Evolutionary conservation across 2,113 vertebrate genomes (phyloP).

Genomic region (Theropithecus gelada): DNA sequence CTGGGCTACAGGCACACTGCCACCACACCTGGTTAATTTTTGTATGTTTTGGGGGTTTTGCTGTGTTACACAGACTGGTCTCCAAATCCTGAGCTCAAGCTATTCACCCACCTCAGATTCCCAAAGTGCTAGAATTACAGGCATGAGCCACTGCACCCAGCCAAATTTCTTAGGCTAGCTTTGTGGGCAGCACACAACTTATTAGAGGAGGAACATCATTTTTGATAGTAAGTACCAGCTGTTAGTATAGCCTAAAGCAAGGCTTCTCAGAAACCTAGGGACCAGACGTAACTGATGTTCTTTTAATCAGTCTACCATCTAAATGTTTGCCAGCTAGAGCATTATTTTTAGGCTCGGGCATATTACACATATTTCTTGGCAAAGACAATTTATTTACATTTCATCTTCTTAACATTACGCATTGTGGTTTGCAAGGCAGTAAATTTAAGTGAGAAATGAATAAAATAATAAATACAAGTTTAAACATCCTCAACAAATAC

Average conservation of each 20-base stretch:
- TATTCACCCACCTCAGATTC: no score
- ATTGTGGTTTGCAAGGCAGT: neutral
- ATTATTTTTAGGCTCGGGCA: neutral
- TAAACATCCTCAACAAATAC: neutral
- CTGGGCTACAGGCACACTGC: no score
- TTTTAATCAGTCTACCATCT: neutral
- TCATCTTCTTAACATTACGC: neutral
- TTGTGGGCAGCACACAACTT: neutral
- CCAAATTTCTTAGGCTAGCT: neutral
- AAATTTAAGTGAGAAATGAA: slow-evolving; percentile 42
- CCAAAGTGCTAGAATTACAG: no score
- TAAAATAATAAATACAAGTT: neutral
- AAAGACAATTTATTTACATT: slow-evolving; percentile 22
- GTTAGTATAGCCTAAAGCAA: neutral
- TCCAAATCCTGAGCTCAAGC: no score
- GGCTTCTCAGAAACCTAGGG: neutral
- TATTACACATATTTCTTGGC: neutral
- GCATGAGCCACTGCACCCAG: no score
- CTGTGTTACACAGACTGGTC: no score
- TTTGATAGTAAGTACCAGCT: neutral
- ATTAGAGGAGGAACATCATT: neutral
- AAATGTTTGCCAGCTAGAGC: neutral
- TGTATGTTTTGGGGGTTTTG: no score
- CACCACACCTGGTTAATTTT: no score
- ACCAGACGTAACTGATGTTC: neutral